Percentiles rank a stretch among this genome's conserved stretches.
phyloP scores from a whole-genome alignment of 1,140 invertebrate genomes.

The Drosophila miranda region DNA sequence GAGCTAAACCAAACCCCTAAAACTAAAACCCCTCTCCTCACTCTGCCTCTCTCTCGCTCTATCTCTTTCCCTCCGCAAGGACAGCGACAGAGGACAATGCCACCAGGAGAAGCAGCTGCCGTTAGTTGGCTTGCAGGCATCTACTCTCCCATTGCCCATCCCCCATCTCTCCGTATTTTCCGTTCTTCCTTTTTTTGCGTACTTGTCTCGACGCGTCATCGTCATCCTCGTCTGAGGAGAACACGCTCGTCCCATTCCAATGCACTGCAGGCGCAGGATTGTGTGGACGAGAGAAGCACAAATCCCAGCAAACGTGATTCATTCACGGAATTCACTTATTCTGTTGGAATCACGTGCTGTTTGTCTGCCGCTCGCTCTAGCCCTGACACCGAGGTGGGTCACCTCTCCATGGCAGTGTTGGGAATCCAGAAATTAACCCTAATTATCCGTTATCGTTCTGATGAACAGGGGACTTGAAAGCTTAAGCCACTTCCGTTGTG shows the following conservation, averaged over 20 bases:
- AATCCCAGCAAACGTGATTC: conserved; percentile 41
- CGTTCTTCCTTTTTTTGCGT: conserved; percentile 48
- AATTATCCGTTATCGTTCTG: background rate
- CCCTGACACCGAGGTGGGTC: conserved; percentile 11
- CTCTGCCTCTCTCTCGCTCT: background rate
- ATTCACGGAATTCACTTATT: conserved; percentile 34
- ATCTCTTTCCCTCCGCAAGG: conserved; percentile 16
- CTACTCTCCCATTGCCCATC: too few relatives aligned
- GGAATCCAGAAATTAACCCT: conserved; percentile 9
- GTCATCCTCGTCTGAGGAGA: conserved; percentile 31
- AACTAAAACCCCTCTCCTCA: conserved; percentile 64
- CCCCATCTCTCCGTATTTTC: conserved; percentile 16
- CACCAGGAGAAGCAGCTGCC: conserved; percentile 64
- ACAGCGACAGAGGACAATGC: conserved; percentile 66
- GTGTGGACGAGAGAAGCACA: background rate
- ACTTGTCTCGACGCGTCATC: conserved; percentile 72
- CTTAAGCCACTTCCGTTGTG: background rate
- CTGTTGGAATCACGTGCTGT: conserved; percentile 20
- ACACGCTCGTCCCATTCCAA: conserved; percentile 61
- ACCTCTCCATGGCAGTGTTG: conserved; percentile 11
- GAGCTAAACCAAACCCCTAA: conserved; percentile 54
- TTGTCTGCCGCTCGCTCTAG: conserved; percentile 18
- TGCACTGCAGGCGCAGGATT: conserved; percentile 19
- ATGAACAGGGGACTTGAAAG: conserved; percentile 2
- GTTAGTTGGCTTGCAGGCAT: conserved; percentile 71